Evolutionary conservation across 2,797 vertebrate species (phyloP).

Genomic region (Parauchenoglanis punctatus): DNA sequence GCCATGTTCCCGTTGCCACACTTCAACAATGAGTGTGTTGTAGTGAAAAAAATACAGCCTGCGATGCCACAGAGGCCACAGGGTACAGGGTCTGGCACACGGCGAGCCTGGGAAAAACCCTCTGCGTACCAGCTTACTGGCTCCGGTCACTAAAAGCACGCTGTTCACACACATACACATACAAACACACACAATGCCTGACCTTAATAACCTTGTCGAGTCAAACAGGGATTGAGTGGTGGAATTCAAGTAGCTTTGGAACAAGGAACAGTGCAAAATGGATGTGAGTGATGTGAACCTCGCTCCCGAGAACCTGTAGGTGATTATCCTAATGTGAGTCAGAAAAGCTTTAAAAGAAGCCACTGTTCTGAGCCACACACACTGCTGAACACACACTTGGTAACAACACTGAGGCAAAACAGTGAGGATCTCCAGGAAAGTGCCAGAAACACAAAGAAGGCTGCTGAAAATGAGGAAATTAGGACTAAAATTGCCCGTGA

Average conservation of each 20-base stretch:
- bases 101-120: conserved; percentile 50
- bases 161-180: conserved; percentile 29
- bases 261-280: conserved; percentile 25
- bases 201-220: conserved; percentile 44
- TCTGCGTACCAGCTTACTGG: conserved; percentile 47
- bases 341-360: conserved; percentile 44
- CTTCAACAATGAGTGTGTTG: conserved; percentile 53
- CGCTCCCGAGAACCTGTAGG: conserved; percentile 33
- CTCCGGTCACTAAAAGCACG: conserved; percentile 36
- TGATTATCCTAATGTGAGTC: conserved; percentile 51
- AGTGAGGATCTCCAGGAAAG: conserved; percentile 24
- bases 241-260: conserved; percentile 29
- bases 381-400: conserved; percentile 24
- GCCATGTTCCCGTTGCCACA: conserved; percentile 31
- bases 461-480: conserved; percentile 28
- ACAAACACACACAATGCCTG: conserved; percentile 17
- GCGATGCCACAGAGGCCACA: conserved; percentile 48
- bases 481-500: neutral
- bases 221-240: conserved; percentile 30
- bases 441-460: conserved; percentile 13
- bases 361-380: conserved; percentile 37
- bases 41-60: conserved; percentile 50
- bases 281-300: conserved; percentile 5
- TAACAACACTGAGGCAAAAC: conserved; percentile 15
- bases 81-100: conserved; percentile 52